Conservation (phyloP, 92 coral and sea anemone genomes). For the Porites evermanni region DNA sequence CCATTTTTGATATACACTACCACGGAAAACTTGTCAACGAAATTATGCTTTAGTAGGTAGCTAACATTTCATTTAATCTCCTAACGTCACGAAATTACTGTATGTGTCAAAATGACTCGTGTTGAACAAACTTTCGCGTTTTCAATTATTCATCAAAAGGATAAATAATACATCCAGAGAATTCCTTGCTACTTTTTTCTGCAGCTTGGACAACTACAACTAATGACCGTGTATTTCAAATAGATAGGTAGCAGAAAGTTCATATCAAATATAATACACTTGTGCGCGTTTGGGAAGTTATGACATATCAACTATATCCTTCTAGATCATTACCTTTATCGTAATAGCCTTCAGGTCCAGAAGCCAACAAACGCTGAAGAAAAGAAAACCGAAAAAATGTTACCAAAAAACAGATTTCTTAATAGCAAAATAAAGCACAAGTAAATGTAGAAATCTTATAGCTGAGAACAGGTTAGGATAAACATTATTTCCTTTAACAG, state of each 20-base stretch:
- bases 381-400: background rate
- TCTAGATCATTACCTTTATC: constrained; percentile 3
- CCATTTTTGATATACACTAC: too few relatives aligned
- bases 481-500: too few relatives aligned
- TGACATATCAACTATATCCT: background rate
- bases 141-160: background rate
- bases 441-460: background rate
- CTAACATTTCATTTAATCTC: background rate
- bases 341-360: constrained; percentile 4
- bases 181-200: background rate
- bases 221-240: background rate
- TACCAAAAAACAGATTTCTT: background rate
- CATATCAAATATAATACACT: too few relatives aligned
- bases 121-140: too few relatives aligned
- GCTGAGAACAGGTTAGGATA: background rate
- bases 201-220: background rate
- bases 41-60: background rate
- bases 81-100: background rate
- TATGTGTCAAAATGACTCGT: background rate
- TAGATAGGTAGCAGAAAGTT: too few relatives aligned
- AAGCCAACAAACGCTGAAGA: constrained; percentile 6
- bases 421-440: background rate
- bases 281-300: too few relatives aligned
- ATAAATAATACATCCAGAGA: background rate
- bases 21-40: background rate